These are phyloP conservation scores for Synergus itoensis DNA, from an alignment of 2,888 invertebrate genomes.

Conservation along the genomic window DNA sequence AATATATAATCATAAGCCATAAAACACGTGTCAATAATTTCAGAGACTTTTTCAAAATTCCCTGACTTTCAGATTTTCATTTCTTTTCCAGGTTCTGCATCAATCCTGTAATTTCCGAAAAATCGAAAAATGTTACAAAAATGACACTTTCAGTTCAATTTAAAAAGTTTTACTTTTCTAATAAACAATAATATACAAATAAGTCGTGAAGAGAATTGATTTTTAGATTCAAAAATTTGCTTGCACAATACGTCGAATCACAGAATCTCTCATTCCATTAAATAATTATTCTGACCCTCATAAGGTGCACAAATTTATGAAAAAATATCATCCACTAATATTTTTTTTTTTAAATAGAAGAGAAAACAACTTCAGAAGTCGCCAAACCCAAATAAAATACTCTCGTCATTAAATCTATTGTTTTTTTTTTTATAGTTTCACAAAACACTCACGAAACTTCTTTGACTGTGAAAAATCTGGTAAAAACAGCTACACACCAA, in stretches of 20 bases:
- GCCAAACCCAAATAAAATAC: background rate
- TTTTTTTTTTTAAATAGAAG: background rate
- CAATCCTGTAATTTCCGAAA: background rate
- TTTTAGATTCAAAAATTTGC: conserved; percentile 8
- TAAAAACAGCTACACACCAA: conserved; percentile 9
- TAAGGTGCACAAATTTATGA: background rate
- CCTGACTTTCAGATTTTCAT: too few species aligned
- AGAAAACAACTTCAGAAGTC: too few species aligned
- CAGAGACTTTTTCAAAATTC: too few species aligned
- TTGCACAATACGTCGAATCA: background rate
- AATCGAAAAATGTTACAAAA: background rate
- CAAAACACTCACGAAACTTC: conserved; percentile 1
- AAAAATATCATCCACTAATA: conserved; percentile 12
- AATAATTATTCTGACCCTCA: background rate
- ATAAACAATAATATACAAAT: conserved; percentile 35
- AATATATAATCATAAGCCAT: too few species aligned
- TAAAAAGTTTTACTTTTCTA: conserved; percentile 23
- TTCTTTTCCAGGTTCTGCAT: too few species aligned
- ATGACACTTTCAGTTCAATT: background rate
- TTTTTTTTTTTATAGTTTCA: conserved; percentile 3
- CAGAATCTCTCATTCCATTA: background rate
- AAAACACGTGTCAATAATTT: too few species aligned
- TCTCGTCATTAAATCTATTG: background rate
- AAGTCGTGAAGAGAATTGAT: conserved; percentile 14
- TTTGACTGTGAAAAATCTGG: conserved; percentile 19